A percentile compares a stretch with the other conserved stretches of the same genome.
Conservation (phyloP, 2,888 invertebrate species). For the Elysia crispata region DNA sequence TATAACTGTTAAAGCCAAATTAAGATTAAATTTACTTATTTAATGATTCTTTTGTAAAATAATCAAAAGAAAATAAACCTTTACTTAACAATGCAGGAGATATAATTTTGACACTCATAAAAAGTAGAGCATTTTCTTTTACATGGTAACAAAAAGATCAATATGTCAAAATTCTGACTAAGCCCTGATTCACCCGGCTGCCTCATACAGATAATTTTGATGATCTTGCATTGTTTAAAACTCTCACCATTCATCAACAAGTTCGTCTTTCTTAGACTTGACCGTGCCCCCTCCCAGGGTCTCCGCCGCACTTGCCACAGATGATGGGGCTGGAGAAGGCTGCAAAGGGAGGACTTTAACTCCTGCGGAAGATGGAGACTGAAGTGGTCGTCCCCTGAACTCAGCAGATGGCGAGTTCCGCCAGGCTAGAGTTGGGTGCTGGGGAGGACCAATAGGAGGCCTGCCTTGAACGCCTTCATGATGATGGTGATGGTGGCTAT, state of each 20-base stretch:
- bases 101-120: background rate
- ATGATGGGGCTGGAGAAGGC: slow-evolving; percentile 67
- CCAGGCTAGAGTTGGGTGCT: slow-evolving; percentile 68
- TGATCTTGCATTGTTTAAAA: too few species aligned
- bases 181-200: too few species aligned
- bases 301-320: slow-evolving; percentile 62
- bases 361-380: background rate
- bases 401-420: slow-evolving; percentile 49
- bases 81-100: too few species aligned
- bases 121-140: too few species aligned
- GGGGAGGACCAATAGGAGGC: slow-evolving; percentile 53
- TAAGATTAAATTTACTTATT: too few species aligned
- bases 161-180: too few species aligned
- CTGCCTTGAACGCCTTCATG: background rate
- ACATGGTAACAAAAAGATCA: too few species aligned
- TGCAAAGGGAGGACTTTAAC: background rate
- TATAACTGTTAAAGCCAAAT: too few species aligned
- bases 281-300: slow-evolving; percentile 35
- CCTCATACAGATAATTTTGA: too few species aligned
- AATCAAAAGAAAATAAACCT: too few species aligned
- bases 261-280: slow-evolving; percentile 44
- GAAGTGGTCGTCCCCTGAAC: slow-evolving; percentile 26
- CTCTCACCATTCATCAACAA: slow-evolving; percentile 41
- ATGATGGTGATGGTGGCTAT: background rate
- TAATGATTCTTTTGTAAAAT: too few species aligned